phyloP scores from a whole-genome alignment of 2,888 invertebrate species.

The Drosophila stalkeri region DNA sequence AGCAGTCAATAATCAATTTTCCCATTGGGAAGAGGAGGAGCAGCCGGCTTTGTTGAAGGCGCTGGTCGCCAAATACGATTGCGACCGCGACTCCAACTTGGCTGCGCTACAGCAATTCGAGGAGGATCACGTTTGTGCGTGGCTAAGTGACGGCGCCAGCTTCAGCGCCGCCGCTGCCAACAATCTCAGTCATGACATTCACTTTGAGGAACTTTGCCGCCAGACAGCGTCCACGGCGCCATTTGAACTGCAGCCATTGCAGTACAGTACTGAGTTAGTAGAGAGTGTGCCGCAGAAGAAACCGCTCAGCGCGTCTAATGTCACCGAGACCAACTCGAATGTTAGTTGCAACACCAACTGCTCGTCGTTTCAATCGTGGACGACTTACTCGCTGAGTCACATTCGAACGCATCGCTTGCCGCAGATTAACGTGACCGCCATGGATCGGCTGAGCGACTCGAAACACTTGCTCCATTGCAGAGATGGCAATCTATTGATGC shows the following conservation, averaged over 20 bases:
- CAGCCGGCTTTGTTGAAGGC: constrained; percentile 3
- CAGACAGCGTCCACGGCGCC: constrained; percentile 79
- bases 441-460: constrained; percentile 8
- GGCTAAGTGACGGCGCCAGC: constrained; percentile 8
- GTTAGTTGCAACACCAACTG: constrained; percentile 30
- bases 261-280: constrained; percentile 18
- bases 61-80: constrained; percentile 37
- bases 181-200: constrained; percentile 19
- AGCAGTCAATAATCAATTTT: background rate
- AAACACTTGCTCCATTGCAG: constrained; percentile 30
- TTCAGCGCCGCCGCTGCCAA: background rate
- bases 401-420: constrained; percentile 47
- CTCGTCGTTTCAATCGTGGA: constrained; percentile 48
- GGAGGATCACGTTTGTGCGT: constrained; percentile 22
- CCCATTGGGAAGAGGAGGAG: constrained; percentile 1
- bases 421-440: constrained; percentile 35
- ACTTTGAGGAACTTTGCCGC: constrained; percentile 76
- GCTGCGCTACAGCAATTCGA: constrained; percentile 35
- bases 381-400: constrained; percentile 27
- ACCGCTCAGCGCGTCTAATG: background rate
- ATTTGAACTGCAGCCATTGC: constrained; percentile 71
- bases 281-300: background rate
- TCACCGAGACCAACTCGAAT: constrained; percentile 10
- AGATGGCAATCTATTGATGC: background rate
- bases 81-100: background rate